Evolutionary conservation across 2,797 vertebrate genomes (phyloP), one percentile per base, ranked within the genome.

Genomic region (Microctenopoma steveboyesi): DNA sequence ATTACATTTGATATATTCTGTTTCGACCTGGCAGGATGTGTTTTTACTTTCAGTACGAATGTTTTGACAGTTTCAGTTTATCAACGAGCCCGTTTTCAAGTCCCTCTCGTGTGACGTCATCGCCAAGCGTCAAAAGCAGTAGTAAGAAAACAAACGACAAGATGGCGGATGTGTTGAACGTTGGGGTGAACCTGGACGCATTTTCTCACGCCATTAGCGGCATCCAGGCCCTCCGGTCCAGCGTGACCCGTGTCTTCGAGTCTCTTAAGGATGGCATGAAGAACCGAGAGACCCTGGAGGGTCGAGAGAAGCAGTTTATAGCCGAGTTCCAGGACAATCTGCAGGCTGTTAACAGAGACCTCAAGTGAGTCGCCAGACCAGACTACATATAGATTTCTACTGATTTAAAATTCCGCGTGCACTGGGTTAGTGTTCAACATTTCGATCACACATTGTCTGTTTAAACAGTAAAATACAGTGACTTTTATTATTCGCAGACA

Each of bases 241-340:
- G 97, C 85, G 97, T 99, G 49, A 98, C 94, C 37, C 89, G 97
- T 48, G 97, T 98, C 37, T 99, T 98, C 86, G 96, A 98, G 87
- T 97, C 94, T 68, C 93, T 99, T 69, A 98, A 98, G 84, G 97
- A 98, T 85, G 97, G 98, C 8, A 97, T 97, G 96, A 96, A 95
- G 75, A 96, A 96, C 88, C 95, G 96, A 72, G 96, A 98, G 78
- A 96, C 95, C 0, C 88, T 98, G 84, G 97, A 98, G 85, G 95
- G 95, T 48, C 93, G 96, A 16, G 97, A 99, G 88, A 97, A 97
- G 84, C 87, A 92, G 59, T 99, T 99, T 78, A 94, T 96, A 48
- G 89, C 94, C 64, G 94, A 95, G 43, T 98, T 98, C 82, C 97
- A 99, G 91, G 97, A 99, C 87, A 95, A 97, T 81, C 90, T 99